Evolutionary conservation across 2,888 invertebrate species (phyloP), one percentile per base, ranked within the genome.

Genomic region (Steromphala cineraria): DNA sequence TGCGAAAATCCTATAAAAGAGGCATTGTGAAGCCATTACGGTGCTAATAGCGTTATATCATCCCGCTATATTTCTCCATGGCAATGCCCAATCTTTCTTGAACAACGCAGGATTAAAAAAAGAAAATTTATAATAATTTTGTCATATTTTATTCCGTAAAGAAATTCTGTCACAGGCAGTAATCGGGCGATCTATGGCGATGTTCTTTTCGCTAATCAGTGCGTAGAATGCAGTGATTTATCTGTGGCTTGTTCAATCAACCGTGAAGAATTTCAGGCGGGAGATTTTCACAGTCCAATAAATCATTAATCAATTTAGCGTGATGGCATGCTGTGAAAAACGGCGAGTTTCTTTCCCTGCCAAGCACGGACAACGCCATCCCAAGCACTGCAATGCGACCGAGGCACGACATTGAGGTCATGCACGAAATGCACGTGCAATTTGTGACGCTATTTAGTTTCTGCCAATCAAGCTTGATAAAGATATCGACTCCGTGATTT

Each of bases 261-360:
- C 28, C 24, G 28, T 21, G 28, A 13, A 28, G 62, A 28, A 46
- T 24, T 24, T 62, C 24, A 62, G 62, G 62, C 28, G 62, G 62
- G 24, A 62, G 28, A 62, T 62, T 28, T 62, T 62, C 28, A 56
- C 62, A 21, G 28, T 24, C 62, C 62, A 62, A 62, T 62, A 62
- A 62, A 62, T 62, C 62, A 62, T 62, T 62, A 62, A 62, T 62
- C 62, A 62, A 62, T 62, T 62, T 28, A 62, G 62, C 62, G 28
- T 62, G 28, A 28, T 28, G 28, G 28, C 28, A 28, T 62, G 24
- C 62, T 62, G 28, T 28, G 17, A 28, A 62, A 62, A 62, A 15
- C 62, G 62, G 28, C 28, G 24, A 24, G 62, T 15, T 28, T 28
- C 28, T 62, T 62, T 62, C 19, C 28, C 24, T 28, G 28, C 62